A percentile compares a stretch with the other conserved stretches of the same genome.
These are phyloP conservation scores for Nomada flava DNA, from an alignment of 2,888 invertebrate species.

Conservation along the genomic window DNA sequence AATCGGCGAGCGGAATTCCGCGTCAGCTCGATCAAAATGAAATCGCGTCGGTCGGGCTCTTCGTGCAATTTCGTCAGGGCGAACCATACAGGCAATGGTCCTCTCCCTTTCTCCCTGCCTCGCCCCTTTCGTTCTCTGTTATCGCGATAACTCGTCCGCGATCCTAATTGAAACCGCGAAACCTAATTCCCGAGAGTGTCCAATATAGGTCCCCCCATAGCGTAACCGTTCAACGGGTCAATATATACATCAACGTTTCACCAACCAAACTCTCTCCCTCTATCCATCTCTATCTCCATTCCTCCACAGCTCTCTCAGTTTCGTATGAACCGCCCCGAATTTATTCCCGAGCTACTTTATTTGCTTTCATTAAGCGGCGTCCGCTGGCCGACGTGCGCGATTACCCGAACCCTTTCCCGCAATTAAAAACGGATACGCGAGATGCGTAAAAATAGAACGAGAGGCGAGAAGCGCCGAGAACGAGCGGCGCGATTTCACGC, in stretches of 20 bases:
- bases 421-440: constrained; percentile 53
- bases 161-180: constrained; percentile 79
- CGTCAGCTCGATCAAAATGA: constrained; percentile 52
- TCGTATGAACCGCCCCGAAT: constrained; percentile 62
- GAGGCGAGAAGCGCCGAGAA: background rate
- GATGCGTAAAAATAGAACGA: constrained; percentile 42
- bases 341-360: constrained; percentile 55
- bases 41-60: constrained; percentile 44
- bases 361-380: constrained; percentile 61
- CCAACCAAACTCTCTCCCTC: constrained; percentile 11
- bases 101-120: constrained; percentile 11
- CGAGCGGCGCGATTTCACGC: constrained; percentile 17
- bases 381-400: constrained; percentile 46
- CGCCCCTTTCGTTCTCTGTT: constrained; percentile 48
- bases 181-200: constrained; percentile 79
- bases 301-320: constrained; percentile 38
- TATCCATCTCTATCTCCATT: background rate
- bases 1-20: constrained; percentile 26
- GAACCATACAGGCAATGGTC: constrained; percentile 41
- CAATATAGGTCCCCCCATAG: constrained; percentile 54
- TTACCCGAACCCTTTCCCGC: constrained; percentile 47
- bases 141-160: constrained; percentile 76
- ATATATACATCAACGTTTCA: constrained; percentile 58
- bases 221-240: constrained; percentile 49
- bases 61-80: constrained; percentile 50